These are phyloP conservation scores for Volucella inanis DNA, from an alignment of 2,888 invertebrate species.

Conservation along the genomic window DNA sequence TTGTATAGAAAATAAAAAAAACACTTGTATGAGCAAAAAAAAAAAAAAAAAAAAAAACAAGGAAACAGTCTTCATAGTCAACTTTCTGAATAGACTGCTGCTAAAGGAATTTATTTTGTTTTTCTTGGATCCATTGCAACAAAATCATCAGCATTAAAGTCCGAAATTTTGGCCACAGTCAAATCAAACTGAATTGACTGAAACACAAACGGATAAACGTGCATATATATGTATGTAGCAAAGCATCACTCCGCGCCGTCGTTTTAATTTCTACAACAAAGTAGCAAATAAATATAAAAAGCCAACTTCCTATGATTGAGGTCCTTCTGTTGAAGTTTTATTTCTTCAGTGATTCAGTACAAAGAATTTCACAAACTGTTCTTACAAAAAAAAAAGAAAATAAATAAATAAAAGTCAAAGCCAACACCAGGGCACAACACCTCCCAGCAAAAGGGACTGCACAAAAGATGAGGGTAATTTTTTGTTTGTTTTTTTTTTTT, in stretches of 20 bases:
- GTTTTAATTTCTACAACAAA: not conserved
- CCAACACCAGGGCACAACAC: constrained; percentile 18
- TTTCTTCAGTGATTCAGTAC: not conserved
- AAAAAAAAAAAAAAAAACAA: constrained; percentile 9
- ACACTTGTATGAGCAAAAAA: not conserved
- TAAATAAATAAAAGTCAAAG: constrained; percentile 8
- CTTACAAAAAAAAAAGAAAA: not conserved
- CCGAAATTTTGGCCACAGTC: constrained; percentile 11
- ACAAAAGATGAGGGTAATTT: constrained; percentile 53
- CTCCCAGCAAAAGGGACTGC: constrained; percentile 24
- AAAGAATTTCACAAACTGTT: constrained; percentile 1
- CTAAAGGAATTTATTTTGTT: not conserved
- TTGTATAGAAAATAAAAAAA: not conserved
- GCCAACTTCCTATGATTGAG: constrained; percentile 7
- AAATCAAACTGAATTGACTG: constrained; percentile 16
- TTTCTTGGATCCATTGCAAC: not conserved
- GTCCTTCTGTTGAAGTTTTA: not conserved
- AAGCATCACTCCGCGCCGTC: not conserved
- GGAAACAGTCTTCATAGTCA: constrained; percentile 5
- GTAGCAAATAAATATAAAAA: constrained; percentile 20
- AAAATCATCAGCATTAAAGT: constrained; percentile 13
- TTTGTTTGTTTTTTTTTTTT: constrained; percentile 40
- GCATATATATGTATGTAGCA: not conserved
- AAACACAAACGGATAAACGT: not conserved
- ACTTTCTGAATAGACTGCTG: constrained; percentile 10